Conservation (phyloP, 2,797 vertebrate genomes). For the Tolypeutes matacus region DNA sequence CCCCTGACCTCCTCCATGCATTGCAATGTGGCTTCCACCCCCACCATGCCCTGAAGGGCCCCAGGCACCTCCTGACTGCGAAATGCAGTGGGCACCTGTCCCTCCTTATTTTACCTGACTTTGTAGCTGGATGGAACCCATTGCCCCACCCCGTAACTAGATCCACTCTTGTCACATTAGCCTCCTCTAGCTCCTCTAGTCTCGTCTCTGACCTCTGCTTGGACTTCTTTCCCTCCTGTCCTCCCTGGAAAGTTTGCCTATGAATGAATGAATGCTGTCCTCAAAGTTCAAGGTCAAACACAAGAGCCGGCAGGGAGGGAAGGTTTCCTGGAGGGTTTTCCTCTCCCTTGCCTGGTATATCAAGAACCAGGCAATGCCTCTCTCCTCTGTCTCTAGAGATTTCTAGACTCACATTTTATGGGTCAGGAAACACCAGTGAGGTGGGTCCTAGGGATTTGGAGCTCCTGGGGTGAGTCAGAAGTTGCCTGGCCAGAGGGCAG, state of each 20-base stretch:
- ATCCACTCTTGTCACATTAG: background rate
- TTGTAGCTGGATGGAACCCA: fast-evolving
- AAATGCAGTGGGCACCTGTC: too few relatives aligned
- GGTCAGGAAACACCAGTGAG: background rate
- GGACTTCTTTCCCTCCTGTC: too few relatives aligned
- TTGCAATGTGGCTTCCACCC: background rate
- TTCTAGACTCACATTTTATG: background rate
- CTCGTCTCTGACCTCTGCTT: background rate
- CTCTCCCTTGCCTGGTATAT: background rate
- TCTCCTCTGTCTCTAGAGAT: background rate
- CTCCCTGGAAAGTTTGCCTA: background rate
- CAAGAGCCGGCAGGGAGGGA: background rate
- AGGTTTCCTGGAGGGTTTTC: background rate
- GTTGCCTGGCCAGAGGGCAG: background rate
- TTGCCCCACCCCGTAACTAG: background rate
- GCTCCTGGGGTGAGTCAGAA: background rate
- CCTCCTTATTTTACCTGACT: background rate
- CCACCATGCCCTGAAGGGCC: background rate
- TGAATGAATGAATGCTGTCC: background rate
- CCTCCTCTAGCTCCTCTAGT: background rate
- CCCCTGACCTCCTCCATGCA: background rate
- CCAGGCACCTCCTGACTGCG: background rate
- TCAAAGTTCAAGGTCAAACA: background rate
- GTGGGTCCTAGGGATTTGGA: background rate
- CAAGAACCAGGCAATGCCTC: background rate